Base-by-base conservation (phyloP, 2,888 invertebrate genomes). In the Exephanes ischioxanthus region DNA sequence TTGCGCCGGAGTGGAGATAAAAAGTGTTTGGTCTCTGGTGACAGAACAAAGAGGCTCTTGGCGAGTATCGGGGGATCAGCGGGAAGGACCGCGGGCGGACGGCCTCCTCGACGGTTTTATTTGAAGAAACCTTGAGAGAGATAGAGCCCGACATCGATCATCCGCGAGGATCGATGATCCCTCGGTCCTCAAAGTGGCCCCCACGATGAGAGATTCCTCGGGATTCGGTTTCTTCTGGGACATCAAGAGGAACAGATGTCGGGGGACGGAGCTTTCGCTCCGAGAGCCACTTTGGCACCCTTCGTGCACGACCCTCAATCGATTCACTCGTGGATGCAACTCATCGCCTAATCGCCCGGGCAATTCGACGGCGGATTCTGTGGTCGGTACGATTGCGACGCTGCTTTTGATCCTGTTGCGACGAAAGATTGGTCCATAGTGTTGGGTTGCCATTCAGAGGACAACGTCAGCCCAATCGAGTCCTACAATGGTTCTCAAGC, bases 11-110 rank as follows among this genome's bases (percentile, higher is more conserved):
- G 86, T 70, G 75, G 84, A 83, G 86, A 87, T 88, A 90, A 90
- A 91, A 90, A 90, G 89, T 89, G 88, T 90, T 91, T 89, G 88
- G 88, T 86, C 89, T 89, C 88, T 86, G 89, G 88, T 89, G 87
- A 89, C 88, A 88, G 89, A 90, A 91, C 89, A 90, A 91, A 92
- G 90, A 84, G 76, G 79, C 66, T 79, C 72, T 78, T 41, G 53
- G 80, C 75, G 55, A 75, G 63, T 70, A 61, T 68, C 63, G 67
- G 75, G 78, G 71, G 53, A 75, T 45, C 26, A 51, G 70, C 51
- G 26, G n/a, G 55, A 80, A 83, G 26, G 48, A 41, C 41, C 55
- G 37, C 30, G 61, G 61, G 72, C 45, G 26, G 45, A 48, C 26
- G 75, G 61, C 71, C 61, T 48, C 51, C 55, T 37, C 79, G 45